A percentile compares a stretch with the other conserved stretches of the same genome.
Evolutionary conservation across 2,797 vertebrate species (phyloP).

Genomic region (Cyprinodon diabolis): DNA sequence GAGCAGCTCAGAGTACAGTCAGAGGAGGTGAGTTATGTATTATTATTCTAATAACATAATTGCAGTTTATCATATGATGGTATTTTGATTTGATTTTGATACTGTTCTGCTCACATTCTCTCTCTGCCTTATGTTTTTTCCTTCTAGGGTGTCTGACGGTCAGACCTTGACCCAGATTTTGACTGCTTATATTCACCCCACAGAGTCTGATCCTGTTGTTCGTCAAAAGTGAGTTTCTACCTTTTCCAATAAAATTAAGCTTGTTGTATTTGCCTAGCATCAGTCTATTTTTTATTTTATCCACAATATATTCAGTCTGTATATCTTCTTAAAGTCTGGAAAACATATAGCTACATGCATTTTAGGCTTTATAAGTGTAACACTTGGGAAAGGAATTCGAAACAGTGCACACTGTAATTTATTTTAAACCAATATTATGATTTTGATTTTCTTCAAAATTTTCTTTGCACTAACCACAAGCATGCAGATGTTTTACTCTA

Average conservation of each 20-base stretch:
- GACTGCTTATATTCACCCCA: constrained; percentile 87
- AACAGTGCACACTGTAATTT: too few species aligned
- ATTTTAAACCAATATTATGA: too few species aligned
- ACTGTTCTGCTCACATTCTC: background rate
- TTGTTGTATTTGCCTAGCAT: background rate
- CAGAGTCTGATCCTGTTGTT: constrained; percentile 89
- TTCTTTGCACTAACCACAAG: too few species aligned
- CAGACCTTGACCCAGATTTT: constrained; percentile 86
- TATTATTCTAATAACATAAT: background rate
- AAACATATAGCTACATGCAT: background rate
- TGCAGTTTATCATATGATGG: background rate
- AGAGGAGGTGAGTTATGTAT: constrained; percentile 83
- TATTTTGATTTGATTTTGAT: background rate
- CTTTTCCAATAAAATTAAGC: background rate
- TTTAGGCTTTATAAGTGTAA: background rate
- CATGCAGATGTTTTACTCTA: too few species aligned
- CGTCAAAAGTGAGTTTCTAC: constrained; percentile 86
- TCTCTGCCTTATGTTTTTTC: background rate
- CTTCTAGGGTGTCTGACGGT: constrained; percentile 85
- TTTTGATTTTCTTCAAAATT: too few species aligned
- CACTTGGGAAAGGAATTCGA: background rate
- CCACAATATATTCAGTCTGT: background rate
- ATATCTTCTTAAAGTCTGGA: background rate
- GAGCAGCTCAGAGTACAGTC: constrained; percentile 85
- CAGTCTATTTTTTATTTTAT: too few species aligned